Evolutionary conservation across 2,113 vertebrate species (phyloP).

Genomic region (Perccottus glenii): DNA sequence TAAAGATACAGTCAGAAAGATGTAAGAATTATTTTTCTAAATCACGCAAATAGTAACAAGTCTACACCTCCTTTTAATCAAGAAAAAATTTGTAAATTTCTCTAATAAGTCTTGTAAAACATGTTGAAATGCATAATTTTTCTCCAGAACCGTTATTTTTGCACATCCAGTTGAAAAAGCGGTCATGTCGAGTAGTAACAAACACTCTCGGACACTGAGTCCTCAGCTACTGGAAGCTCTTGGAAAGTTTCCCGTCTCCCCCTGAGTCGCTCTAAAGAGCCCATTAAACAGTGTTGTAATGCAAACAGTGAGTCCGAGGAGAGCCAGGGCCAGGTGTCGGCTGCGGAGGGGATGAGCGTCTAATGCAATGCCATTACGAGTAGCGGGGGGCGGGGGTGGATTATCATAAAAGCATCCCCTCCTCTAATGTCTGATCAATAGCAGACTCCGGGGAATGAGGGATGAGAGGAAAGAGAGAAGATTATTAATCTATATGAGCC

Average conservation of each 20-base stretch:
- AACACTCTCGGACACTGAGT: slow-evolving; percentile 40
- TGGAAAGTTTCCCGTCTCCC: slow-evolving; percentile 73
- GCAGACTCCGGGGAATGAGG: slow-evolving; percentile 76
- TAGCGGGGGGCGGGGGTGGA: slow-evolving; percentile 70
- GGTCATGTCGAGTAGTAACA: background rate
- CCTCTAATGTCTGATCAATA: slow-evolving; percentile 85
- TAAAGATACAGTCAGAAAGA: too few species aligned
- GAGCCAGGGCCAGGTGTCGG: slow-evolving; percentile 80
- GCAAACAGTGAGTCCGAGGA: slow-evolving; percentile 79
- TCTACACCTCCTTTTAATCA: too few species aligned
- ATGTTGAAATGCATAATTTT: too few species aligned
- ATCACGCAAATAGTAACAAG: too few species aligned
- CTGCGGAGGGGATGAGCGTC: slow-evolving; percentile 74
- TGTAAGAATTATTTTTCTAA: too few species aligned
- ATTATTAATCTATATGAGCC: slow-evolving; percentile 48
- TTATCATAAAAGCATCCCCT: slow-evolving; percentile 85
- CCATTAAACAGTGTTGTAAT: slow-evolving; percentile 82
- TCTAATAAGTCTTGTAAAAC: too few species aligned
- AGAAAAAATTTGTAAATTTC: too few species aligned
- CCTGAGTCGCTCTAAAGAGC: slow-evolving; percentile 67
- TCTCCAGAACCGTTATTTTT: background rate
- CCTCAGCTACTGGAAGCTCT: slow-evolving; percentile 78
- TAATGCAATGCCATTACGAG: slow-evolving; percentile 82
- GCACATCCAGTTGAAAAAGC: background rate
- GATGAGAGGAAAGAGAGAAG: slow-evolving; percentile 54